phyloP scores from a whole-genome alignment of 2,888 invertebrate genomes.

The Pheosia tremula region DNA sequence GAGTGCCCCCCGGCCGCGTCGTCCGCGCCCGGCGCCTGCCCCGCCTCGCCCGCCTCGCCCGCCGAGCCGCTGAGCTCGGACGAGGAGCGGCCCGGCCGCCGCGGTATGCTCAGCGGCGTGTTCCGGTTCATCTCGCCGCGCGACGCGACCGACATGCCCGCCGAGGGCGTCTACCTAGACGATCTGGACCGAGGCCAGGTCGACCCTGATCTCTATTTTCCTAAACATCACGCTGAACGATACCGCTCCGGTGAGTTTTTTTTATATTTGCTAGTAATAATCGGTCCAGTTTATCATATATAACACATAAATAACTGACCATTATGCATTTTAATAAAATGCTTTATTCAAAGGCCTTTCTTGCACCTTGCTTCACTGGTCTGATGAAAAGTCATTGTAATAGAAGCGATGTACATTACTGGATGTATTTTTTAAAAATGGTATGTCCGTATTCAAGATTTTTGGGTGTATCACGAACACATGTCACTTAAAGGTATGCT shows the following conservation, averaged over 20 bases:
- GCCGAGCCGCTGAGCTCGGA: slow-evolving; percentile 77
- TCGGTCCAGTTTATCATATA: too few relatives aligned
- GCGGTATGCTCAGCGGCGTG: slow-evolving; percentile 95
- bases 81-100: slow-evolving; percentile 74
- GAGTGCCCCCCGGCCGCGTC: slow-evolving; percentile 44
- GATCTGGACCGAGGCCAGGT: slow-evolving; percentile 95
- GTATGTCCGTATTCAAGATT: too few relatives aligned
- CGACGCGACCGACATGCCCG: slow-evolving; percentile 73
- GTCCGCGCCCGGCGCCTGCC: slow-evolving; percentile 53
- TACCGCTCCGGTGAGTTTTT: slow-evolving; percentile 70
- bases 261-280: too few relatives aligned
- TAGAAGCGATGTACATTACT: too few relatives aligned
- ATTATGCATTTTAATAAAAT: too few relatives aligned
- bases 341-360: too few relatives aligned
- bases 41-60: slow-evolving; percentile 65
- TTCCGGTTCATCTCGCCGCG: slow-evolving; percentile 92
- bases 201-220: slow-evolving; percentile 97
- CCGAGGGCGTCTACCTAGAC: slow-evolving; percentile 95
- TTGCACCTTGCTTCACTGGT: too few relatives aligned
- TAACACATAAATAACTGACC: too few relatives aligned
- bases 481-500: too few relatives aligned
- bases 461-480: too few relatives aligned
- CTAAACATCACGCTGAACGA: slow-evolving; percentile 86
- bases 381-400: too few relatives aligned
- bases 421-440: too few relatives aligned